Evolutionary conservation across 2,797 vertebrate genomes (phyloP), one percentile per base, ranked within the genome.

Genomic region (Peromyscus eremicus): DNA sequence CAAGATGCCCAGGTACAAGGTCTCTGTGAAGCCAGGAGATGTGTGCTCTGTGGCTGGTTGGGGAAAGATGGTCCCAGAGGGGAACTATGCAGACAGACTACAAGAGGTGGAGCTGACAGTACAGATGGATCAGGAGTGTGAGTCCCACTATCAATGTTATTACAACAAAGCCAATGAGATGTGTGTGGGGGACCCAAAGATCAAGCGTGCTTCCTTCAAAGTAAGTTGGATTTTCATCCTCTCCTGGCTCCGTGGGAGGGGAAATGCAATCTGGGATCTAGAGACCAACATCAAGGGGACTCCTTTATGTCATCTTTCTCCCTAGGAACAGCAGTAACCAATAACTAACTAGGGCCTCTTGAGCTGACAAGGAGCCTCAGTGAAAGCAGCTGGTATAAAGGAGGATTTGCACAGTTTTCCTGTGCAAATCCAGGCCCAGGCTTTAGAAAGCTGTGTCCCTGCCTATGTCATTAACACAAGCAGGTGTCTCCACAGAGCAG

Each of bases 121-220:
- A 29, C 93, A 85, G 23, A 0, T 76, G 0, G 90, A 97, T 0
- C 0, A 0, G 16, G 0, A 1, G 10, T 97, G 96, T 9, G 0
- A 46, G 19, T 0, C 0, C 5, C 0, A 0, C 32, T 79, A 49
- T 1, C 0, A 4, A 68, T 0, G 0, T 5, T 8, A 2, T 68
- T 68, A 46, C 1, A 14, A 55, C 0, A 1, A 0, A 0, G 0
- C 2, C 40, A 64, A 0, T 23, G 6, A 97, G 64, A 79, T 97
- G 1, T 96, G 91, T 34, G 80, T 5, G 1, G 94, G 95, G 3
- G 34, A 93, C 25, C 75, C 70, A 46, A 32, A 0, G 6, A 62
- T 6, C 11, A 68, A 2, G 1, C 21, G 9, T 2, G 3, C n/a
- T 16, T 62, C 73, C 21, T 16, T 55, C 52, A 91, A 68, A 64